A percentile compares a stretch with the other conserved stretches of the same genome.
Evolutionary conservation across 2,113 vertebrate genomes (phyloP).

Genomic region (Siniperca chuatsi): DNA sequence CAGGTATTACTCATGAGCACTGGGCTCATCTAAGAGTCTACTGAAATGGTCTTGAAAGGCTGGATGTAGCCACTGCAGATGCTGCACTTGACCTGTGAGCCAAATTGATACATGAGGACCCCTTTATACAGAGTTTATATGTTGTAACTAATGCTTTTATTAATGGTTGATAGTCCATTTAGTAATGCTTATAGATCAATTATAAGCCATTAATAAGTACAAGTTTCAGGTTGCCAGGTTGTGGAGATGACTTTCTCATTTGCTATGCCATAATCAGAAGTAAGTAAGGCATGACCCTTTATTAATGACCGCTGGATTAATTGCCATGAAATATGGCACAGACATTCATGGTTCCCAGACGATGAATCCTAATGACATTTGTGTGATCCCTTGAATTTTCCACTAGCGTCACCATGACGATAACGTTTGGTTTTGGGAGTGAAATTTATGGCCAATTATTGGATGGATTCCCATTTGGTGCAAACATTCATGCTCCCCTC

Average conservation of each 20-base stretch:
- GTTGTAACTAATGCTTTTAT: background rate
- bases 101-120: background rate
- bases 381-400: background rate
- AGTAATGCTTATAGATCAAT: too few relatives aligned
- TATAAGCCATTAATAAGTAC: too few relatives aligned
- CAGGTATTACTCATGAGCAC: conserved; percentile 31
- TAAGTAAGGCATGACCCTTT: too few relatives aligned
- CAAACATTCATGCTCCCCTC: background rate
- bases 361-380: background rate
- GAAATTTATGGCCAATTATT: background rate
- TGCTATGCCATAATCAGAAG: too few relatives aligned
- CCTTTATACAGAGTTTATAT: background rate
- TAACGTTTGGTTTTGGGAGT: background rate
- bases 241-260: too few relatives aligned
- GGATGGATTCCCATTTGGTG: background rate
- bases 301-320: too few relatives aligned
- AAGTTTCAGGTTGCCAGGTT: too few relatives aligned
- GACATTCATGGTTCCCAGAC: background rate
- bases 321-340: background rate
- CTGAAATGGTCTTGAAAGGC: background rate
- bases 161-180: background rate
- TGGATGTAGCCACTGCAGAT: background rate
- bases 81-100: background rate
- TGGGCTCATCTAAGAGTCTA: conserved; percentile 13
- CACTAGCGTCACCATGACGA: too few relatives aligned